Conservation (phyloP, 1,140 invertebrate genomes). For the Drosophila teissieri region DNA sequence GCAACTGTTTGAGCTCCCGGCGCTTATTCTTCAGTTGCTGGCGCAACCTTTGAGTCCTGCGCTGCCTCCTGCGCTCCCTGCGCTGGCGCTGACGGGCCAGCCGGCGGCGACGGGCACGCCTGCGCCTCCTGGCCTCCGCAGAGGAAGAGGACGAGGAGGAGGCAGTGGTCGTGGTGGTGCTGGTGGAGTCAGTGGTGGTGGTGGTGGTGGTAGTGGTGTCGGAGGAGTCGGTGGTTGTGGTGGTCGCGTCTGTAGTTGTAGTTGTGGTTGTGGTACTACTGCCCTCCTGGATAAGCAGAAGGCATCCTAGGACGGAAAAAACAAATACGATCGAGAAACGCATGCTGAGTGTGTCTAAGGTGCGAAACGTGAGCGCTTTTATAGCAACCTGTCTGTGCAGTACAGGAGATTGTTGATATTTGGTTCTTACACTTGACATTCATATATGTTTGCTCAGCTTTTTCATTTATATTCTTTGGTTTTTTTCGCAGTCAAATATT, state of each 20-base stretch:
- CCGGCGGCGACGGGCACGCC: constrained; percentile 15
- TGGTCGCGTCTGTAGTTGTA: not conserved
- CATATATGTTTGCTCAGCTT: too few relatives aligned
- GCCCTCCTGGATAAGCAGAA: constrained; percentile 14
- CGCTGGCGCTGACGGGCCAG: not conserved
- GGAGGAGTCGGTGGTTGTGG: constrained; percentile 9
- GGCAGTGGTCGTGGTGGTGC: constrained; percentile 1
- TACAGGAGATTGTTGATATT: too few relatives aligned
- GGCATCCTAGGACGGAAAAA: constrained; percentile 19
- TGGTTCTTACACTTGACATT: too few relatives aligned
- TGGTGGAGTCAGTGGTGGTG: not conserved
- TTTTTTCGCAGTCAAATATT: too few relatives aligned
- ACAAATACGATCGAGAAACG: constrained; percentile 18
- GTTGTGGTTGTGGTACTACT: too few relatives aligned
- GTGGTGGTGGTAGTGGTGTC: not conserved
- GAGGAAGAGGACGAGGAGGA: not conserved
- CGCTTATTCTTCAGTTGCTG: too few relatives aligned
- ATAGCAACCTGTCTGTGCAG: too few relatives aligned
- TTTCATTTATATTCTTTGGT: too few relatives aligned
- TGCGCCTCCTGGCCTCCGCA: constrained; percentile 10
- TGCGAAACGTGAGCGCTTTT: too few relatives aligned
- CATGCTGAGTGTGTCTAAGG: constrained; percentile 12
- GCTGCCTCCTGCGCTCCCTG: constrained; percentile 12
- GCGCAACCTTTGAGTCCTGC: not conserved
- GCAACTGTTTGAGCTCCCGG: too few relatives aligned